Conservation (phyloP, 2,797 vertebrate species). For the Discoglossus pictus region DNA sequence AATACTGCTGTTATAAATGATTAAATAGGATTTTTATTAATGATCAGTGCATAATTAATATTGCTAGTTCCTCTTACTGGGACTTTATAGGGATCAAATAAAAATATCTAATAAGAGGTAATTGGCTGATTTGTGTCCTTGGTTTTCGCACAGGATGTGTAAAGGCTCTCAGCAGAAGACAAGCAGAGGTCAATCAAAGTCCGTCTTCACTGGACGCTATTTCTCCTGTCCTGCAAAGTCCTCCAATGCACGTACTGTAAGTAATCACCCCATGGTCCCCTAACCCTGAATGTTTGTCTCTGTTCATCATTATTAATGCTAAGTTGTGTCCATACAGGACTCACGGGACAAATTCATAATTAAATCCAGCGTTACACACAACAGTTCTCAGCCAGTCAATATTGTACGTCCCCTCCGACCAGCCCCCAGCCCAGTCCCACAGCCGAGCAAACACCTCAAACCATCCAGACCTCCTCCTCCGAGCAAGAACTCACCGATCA, state of each 20-base stretch:
- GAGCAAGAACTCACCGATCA: conserved; percentile 56
- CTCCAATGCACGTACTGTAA: conserved; percentile 64
- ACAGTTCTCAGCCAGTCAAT: conserved; percentile 73
- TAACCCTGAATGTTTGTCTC: not conserved
- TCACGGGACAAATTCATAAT: conserved; percentile 67
- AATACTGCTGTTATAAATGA: no score
- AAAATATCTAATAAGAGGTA: no score
- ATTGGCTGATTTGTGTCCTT: not conserved
- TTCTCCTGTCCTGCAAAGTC: conserved; percentile 70
- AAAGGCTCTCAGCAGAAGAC: conserved; percentile 59
- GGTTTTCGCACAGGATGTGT: conserved; percentile 61
- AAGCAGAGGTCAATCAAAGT: conserved; percentile 73
- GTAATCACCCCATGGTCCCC: conserved; percentile 62
- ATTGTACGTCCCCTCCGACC: conserved; percentile 79
- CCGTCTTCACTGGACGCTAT: conserved; percentile 79
- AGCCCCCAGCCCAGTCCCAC: conserved; percentile 48
- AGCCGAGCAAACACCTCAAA: conserved; percentile 56
- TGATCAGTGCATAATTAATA: no score
- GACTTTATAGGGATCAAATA: no score
- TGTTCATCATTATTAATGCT: no score
- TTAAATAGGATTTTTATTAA: no score
- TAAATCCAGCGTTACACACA: conserved; percentile 58
- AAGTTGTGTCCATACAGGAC: conserved; percentile 58
- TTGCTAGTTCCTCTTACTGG: no score
- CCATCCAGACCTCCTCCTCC: conserved; percentile 73